phyloP scores from a whole-genome alignment of 2,113 vertebrate species.

The Malurus cyaneus region DNA sequence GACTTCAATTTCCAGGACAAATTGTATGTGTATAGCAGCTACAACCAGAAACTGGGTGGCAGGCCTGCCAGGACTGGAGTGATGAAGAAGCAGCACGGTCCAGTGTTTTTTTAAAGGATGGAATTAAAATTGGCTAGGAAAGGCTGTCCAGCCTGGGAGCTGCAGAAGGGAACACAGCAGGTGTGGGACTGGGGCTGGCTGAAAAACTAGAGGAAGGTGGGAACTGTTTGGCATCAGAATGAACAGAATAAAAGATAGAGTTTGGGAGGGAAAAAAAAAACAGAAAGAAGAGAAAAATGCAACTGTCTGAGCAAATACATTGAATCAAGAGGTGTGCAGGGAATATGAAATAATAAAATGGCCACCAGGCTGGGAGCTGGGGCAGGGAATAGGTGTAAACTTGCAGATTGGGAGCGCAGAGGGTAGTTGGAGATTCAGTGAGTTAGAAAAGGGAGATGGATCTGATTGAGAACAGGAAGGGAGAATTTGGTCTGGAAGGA shows the following conservation, averaged over 20 bases:
- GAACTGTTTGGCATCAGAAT: background rate
- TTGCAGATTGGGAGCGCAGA: background rate
- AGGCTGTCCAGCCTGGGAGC: background rate
- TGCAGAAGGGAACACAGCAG: constrained; percentile 11
- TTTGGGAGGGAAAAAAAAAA: background rate
- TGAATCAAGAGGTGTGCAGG: background rate
- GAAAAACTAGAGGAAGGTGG: background rate
- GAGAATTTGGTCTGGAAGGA: background rate
- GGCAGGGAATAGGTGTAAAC: background rate
- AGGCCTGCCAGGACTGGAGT: background rate
- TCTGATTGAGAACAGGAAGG: background rate
- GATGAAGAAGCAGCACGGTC: background rate
- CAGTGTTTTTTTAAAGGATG: background rate
- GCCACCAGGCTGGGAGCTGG: background rate
- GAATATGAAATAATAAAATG: background rate
- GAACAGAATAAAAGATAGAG: background rate
- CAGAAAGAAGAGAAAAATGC: background rate
- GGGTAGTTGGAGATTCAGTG: rapidly evolving
- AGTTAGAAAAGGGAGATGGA: background rate
- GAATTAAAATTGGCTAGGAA: background rate
- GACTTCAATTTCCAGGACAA: background rate
- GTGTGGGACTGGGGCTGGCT: background rate
- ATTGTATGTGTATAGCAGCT: background rate
- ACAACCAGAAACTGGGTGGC: background rate
- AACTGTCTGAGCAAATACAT: background rate